Evolutionary conservation across 2,888 invertebrate genomes (phyloP).

Genomic region (Agrotis ipsilon): DNA sequence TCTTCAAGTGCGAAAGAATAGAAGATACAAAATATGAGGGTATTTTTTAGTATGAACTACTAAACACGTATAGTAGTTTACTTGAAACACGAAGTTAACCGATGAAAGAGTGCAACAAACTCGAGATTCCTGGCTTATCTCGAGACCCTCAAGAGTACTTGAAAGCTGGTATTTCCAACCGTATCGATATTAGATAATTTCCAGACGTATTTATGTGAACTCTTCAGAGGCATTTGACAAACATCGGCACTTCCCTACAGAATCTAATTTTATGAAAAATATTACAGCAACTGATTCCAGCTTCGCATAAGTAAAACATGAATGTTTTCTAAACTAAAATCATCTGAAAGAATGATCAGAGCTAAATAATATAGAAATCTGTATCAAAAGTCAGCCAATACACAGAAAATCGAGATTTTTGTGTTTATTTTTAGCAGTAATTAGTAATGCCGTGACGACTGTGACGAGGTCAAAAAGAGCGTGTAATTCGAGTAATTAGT

Average conservation of each 20-base stretch:
- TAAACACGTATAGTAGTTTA: neutral
- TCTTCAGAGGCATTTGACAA: conserved; percentile 27
- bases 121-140: conserved; percentile 30
- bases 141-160: conserved; percentile 3
- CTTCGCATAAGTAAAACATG: neutral
- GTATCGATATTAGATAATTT: conserved; percentile 1
- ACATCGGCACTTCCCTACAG: neutral
- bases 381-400: neutral
- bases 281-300: neutral
- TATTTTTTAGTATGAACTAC: too few relatives aligned
- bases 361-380: neutral
- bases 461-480: conserved; percentile 40
- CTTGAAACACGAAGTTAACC: neutral
- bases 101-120: conserved; percentile 17
- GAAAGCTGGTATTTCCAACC: conserved; percentile 6
- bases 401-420: neutral
- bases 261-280: neutral
- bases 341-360: neutral
- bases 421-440: conserved; percentile 20
- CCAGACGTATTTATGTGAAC: conserved; percentile 10
- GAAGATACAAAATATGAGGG: too few relatives aligned
- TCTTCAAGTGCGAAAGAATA: neutral
- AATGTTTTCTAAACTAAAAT: neutral
- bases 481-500: conserved; percentile 24
- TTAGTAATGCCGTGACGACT: conserved; percentile 31